phyloP scores from a whole-genome alignment of 2,113 vertebrate genomes.

The Spea bombifrons region DNA sequence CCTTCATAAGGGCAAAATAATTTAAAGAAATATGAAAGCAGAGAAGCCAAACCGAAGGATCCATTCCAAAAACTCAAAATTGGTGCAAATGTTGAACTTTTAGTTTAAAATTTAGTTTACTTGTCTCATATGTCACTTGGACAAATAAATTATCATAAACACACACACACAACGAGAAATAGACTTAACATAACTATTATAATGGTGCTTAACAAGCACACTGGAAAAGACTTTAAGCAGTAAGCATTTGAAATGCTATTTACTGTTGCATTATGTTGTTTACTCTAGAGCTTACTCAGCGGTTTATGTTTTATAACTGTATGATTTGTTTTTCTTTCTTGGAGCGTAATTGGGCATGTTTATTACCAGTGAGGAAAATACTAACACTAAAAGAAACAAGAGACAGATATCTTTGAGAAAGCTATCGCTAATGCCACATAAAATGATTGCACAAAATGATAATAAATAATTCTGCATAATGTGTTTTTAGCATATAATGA shows the following conservation, averaged over 20 bases:
- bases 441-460: slow-evolving; percentile 27
- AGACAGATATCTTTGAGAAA: slow-evolving; percentile 34
- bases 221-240: slow-evolving; percentile 10
- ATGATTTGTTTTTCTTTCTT: slow-evolving; percentile 41
- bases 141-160: too few species aligned
- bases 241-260: slow-evolving; percentile 33
- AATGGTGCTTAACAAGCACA: not conserved
- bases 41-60: too few species aligned
- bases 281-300: slow-evolving; percentile 30
- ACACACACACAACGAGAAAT: too few species aligned
- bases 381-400: slow-evolving; percentile 23
- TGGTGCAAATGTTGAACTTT: too few species aligned
- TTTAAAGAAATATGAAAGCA: too few species aligned
- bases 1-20: too few species aligned
- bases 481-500: slow-evolving; percentile 3
- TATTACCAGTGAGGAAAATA: slow-evolving; percentile 37
- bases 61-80: too few species aligned
- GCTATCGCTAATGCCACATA: slow-evolving; percentile 37
- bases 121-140: too few species aligned
- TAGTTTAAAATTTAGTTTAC: too few species aligned
- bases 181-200: not conserved
- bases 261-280: slow-evolving; percentile 27
- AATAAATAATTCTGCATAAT: slow-evolving; percentile 23
- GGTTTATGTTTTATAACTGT: slow-evolving; percentile 31
- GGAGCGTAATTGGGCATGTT: slow-evolving; percentile 40